phyloP scores from a whole-genome alignment of 2,797 vertebrate species.

The Tragelaphus oryx region DNA sequence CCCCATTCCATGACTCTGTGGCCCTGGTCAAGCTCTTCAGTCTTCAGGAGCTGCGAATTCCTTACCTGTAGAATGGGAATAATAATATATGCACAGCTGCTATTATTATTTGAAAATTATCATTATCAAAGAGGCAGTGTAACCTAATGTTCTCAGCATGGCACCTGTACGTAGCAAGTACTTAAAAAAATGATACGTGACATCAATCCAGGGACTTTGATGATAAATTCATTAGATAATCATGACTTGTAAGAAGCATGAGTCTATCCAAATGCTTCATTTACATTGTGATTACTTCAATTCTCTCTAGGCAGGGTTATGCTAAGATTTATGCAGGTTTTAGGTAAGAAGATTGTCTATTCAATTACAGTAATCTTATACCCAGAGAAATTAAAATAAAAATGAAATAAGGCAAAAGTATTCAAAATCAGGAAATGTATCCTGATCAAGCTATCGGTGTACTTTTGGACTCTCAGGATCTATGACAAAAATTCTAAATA shows the following conservation, averaged over 20 bases:
- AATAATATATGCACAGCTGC: not conserved
- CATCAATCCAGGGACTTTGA: not conserved
- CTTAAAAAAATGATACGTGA: not conserved
- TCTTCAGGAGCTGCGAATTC: not conserved
- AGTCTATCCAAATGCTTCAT: not conserved
- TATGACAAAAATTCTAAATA: conserved; percentile 24
- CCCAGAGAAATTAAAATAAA: not conserved
- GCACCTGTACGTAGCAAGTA: not conserved
- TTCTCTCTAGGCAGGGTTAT: not conserved
- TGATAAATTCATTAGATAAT: conserved; percentile 28
- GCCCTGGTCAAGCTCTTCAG: not conserved
- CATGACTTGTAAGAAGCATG: not conserved
- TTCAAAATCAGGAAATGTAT: not conserved
- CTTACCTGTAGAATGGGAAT: not conserved
- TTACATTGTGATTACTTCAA: conserved; percentile 7
- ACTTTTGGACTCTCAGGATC: not conserved
- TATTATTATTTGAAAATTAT: not conserved
- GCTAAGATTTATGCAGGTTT: not conserved
- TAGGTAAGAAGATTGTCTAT: not conserved
- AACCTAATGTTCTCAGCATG: not conserved
- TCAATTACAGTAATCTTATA: conserved; percentile 16
- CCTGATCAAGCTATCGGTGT: not conserved
- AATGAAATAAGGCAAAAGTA: not conserved
- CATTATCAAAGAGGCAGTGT: not conserved
- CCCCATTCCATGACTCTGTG: not conserved